Evolutionary conservation across 2,113 vertebrate species (phyloP).

Genomic region (Lasiurus borealis): DNA sequence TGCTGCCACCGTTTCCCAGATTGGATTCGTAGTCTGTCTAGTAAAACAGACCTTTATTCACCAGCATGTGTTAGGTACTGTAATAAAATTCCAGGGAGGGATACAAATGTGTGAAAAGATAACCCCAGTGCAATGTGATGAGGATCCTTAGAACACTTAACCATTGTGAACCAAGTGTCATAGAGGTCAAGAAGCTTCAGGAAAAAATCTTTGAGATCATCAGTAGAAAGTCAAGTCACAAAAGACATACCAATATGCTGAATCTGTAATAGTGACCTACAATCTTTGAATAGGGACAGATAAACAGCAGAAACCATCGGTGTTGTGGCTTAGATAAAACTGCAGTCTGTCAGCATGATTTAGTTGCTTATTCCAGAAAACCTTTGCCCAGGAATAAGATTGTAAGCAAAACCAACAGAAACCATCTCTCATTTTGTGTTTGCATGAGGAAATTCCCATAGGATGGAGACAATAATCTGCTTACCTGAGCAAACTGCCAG

Average conservation of each 20-base stretch:
- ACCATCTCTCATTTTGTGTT: neutral
- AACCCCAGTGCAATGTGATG: neutral
- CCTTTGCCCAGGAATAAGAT: neutral
- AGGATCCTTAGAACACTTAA: neutral
- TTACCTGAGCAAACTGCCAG: neutral
- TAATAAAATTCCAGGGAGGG: neutral
- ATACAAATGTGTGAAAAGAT: neutral
- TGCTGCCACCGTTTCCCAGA: neutral
- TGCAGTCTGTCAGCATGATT: neutral
- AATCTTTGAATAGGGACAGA: neutral
- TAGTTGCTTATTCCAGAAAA: constrained; percentile 43
- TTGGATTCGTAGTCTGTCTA: neutral
- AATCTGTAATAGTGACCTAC: neutral
- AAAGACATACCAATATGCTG: neutral
- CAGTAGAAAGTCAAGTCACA: constrained; percentile 5
- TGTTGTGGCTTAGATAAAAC: neutral
- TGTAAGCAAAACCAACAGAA: neutral
- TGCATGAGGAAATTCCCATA: neutral
- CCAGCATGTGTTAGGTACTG: neutral
- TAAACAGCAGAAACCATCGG: neutral
- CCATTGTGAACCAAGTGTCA: neutral
- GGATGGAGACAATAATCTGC: neutral
- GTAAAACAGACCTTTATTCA: neutral
- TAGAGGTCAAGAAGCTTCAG: neutral
- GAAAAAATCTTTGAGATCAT: constrained; percentile 12